phyloP scores from a whole-genome alignment of 2,888 invertebrate genomes.

The Pseudococcus viburni region DNA sequence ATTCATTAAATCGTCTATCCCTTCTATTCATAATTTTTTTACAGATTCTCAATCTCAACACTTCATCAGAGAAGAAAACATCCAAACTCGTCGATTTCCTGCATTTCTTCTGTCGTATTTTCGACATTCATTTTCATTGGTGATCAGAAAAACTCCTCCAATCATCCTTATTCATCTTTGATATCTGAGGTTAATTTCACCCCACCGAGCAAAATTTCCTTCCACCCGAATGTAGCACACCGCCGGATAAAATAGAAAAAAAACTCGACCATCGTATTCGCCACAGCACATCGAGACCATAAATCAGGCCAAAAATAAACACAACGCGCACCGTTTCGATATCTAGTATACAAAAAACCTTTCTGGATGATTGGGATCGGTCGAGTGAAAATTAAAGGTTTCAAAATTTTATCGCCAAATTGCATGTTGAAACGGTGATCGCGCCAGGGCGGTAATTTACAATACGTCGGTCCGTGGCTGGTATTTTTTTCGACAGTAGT shows the following conservation, averaged over 20 bases:
- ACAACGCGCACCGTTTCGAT: background rate
- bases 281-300: background rate
- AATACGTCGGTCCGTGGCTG: background rate
- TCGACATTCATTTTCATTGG: too few relatives aligned
- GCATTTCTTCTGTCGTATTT: too few relatives aligned
- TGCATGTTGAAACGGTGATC: slow-evolving; percentile 31
- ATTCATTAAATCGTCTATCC: too few relatives aligned
- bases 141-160: too few relatives aligned
- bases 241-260: background rate
- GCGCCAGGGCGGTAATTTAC: background rate
- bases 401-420: slow-evolving; percentile 47
- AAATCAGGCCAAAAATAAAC: slow-evolving; percentile 17
- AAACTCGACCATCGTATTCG: background rate
- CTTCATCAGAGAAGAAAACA: too few relatives aligned
- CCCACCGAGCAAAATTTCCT: too few relatives aligned
- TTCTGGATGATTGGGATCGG: slow-evolving; percentile 33
- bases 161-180: too few relatives aligned
- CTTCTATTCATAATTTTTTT: too few relatives aligned
- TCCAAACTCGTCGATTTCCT: too few relatives aligned
- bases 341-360: background rate
- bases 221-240: too few relatives aligned
- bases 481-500: background rate
- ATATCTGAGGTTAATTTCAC: too few relatives aligned
- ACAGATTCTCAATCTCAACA: too few relatives aligned
- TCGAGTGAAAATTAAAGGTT: slow-evolving; percentile 49